Conservation (phyloP, 2,797 vertebrate species). For the Enteromius mattozi region DNA sequence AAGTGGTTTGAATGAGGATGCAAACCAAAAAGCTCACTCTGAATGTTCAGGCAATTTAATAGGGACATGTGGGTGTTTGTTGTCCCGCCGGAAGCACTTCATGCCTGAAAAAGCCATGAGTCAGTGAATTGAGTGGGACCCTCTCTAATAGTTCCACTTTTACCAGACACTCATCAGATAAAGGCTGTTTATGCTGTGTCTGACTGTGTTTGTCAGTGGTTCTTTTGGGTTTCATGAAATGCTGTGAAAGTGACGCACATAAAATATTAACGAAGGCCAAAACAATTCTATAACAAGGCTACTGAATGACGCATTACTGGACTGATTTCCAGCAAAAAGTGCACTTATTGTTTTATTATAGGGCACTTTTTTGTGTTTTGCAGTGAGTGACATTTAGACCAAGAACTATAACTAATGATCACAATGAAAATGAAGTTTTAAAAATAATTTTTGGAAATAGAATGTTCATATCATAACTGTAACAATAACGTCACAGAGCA, state of each 20-base stretch:
- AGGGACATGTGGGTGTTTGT: slow-evolving; percentile 5
- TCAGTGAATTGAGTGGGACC: slow-evolving; percentile 34
- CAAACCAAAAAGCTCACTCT: not conserved
- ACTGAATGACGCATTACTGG: slow-evolving; percentile 7
- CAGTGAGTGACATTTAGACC: not conserved
- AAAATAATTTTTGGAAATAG: not conserved
- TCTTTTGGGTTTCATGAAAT: slow-evolving; percentile 16
- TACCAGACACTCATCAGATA: slow-evolving; percentile 6
- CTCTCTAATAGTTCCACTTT: slow-evolving; percentile 9
- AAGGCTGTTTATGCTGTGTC: not conserved
- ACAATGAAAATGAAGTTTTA: not conserved
- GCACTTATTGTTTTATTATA: not conserved
- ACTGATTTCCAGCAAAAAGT: not conserved
- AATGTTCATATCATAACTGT: not conserved
- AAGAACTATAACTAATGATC: not conserved
- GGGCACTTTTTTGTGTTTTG: not conserved
- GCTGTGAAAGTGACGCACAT: slow-evolving; percentile 15
- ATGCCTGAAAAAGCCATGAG: slow-evolving; percentile 29
- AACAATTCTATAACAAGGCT: slow-evolving; percentile 1
- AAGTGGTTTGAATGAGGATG: not conserved
- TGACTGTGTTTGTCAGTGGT: slow-evolving; percentile 2
- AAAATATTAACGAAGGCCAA: not conserved
- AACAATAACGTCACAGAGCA: not conserved
- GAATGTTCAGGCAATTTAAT: not conserved
- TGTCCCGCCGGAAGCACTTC: slow-evolving; percentile 27